A percentile compares a stretch with the other conserved stretches of the same genome.
phyloP scores from a whole-genome alignment of 2,113 vertebrate genomes.

The Morphnarchus princeps region DNA sequence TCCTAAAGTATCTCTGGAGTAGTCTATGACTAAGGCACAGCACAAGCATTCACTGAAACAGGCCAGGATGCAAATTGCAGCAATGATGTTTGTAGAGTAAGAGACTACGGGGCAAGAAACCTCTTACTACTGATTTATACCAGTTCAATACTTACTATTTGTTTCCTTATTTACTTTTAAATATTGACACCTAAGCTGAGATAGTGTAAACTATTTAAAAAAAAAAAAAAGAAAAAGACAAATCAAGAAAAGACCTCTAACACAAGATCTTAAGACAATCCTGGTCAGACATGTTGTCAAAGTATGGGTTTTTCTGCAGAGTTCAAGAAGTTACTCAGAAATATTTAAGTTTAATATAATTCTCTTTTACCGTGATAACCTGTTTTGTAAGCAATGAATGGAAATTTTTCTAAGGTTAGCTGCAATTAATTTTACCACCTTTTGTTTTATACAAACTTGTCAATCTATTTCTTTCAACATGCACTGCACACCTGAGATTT shows the following conservation, averaged over 20 bases:
- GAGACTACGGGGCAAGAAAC: not conserved
- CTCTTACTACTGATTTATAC: not conserved
- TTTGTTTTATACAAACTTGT: not conserved
- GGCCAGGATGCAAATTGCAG: not conserved
- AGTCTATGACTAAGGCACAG: not conserved
- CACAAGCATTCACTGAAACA: not conserved
- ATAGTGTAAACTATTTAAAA: not conserved
- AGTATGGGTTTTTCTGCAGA: rapidly evolving
- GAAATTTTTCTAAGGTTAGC: not conserved
- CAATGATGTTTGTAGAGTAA: not conserved
- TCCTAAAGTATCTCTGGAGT: not conserved
- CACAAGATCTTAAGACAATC: not conserved
- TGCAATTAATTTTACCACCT: not conserved
- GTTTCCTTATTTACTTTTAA: not conserved
- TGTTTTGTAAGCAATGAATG: not conserved
- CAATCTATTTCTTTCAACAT: not conserved
- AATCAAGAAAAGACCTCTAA: not conserved
- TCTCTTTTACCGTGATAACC: not conserved
- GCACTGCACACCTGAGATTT: not conserved
- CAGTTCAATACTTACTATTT: not conserved
- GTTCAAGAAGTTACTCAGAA: not conserved
- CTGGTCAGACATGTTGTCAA: not conserved
- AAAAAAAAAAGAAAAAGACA: not conserved
- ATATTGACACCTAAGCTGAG: not conserved
- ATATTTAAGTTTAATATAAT: not conserved